Evolutionary conservation across 2,888 invertebrate species (phyloP).

Genomic region (Zeuzera pyrina): DNA sequence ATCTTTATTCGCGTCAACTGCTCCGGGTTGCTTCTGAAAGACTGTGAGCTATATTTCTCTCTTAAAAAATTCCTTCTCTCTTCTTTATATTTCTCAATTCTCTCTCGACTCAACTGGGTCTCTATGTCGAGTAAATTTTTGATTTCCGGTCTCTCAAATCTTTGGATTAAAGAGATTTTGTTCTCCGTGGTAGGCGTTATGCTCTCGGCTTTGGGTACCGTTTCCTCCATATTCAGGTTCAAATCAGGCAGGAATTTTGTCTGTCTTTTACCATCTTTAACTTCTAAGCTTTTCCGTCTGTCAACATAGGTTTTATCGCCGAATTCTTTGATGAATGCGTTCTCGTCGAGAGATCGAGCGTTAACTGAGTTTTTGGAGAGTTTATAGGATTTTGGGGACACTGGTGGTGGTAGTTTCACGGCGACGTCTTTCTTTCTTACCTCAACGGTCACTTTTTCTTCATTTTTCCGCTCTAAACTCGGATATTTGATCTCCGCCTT

Average conservation of each 20-base stretch:
- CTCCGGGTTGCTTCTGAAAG: conserved; percentile 78
- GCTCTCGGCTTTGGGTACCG: conserved; percentile 33
- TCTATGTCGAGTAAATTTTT: conserved; percentile 50
- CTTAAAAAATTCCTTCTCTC: conserved; percentile 88
- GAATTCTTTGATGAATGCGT: conserved; percentile 80
- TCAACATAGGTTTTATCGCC: conserved; percentile 40
- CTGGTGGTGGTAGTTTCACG: conserved; percentile 69
- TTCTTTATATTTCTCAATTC: conserved; percentile 93
- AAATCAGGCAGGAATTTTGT: conserved; percentile 66
- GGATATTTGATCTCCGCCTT: conserved; percentile 56
- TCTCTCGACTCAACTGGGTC: conserved; percentile 79
- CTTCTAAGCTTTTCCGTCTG: conserved; percentile 76
- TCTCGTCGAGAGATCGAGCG: conserved; percentile 81
- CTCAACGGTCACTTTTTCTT: conserved; percentile 25
- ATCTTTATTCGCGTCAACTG: conserved; percentile 56
- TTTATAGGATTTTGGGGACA: conserved; percentile 73
- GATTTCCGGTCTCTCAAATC: conserved; percentile 48
- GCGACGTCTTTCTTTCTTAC: conserved; percentile 31
- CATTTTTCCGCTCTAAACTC: conserved; percentile 41
- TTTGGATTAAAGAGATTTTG: conserved; percentile 74
- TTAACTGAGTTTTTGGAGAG: conserved; percentile 75
- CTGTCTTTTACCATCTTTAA: conserved; percentile 72
- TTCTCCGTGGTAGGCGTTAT: conserved; percentile 76
- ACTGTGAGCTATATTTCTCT: conserved; percentile 89
- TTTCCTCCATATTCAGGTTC: conserved; percentile 48